Percentiles rank a stretch among this genome's conserved stretches.
Conservation (phyloP, 2,797 vertebrate species). For the Tolypeutes matacus region DNA sequence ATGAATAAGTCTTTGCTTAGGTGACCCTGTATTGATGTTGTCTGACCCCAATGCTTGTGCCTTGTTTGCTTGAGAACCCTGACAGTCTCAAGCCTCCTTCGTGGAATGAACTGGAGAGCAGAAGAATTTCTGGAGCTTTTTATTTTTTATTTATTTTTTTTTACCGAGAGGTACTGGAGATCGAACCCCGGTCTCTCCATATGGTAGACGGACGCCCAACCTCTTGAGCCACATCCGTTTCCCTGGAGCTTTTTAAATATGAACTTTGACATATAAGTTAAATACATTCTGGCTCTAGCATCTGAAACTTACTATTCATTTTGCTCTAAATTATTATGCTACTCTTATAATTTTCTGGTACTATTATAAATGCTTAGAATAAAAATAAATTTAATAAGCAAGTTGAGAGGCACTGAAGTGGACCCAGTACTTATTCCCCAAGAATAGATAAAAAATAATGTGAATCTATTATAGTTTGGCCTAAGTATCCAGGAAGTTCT, state of each 20-base stretch:
- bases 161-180: too few relatives aligned
- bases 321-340: background rate
- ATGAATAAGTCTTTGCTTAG: conserved; percentile 65
- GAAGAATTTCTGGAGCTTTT: background rate
- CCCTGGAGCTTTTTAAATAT: background rate
- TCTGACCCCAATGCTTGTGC: background rate
- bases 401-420: background rate
- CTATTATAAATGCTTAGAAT: conserved; percentile 20
- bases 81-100: background rate
- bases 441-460: background rate
- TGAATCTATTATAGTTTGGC: background rate
- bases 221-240: too few relatives aligned
- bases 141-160: too few relatives aligned
- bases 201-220: too few relatives aligned
- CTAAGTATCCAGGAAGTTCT: background rate
- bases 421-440: background rate
- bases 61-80: background rate
- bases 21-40: background rate
- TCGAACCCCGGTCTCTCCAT: too few relatives aligned
- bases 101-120: background rate
- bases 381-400: background rate
- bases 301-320: background rate
- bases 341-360: background rate
- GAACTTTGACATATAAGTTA: background rate
- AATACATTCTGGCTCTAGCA: background rate